Evolutionary conservation across 2,797 vertebrate species (phyloP), one percentile per base, ranked within the genome.

Genomic region (Rhinatrema bivittatum): DNA sequence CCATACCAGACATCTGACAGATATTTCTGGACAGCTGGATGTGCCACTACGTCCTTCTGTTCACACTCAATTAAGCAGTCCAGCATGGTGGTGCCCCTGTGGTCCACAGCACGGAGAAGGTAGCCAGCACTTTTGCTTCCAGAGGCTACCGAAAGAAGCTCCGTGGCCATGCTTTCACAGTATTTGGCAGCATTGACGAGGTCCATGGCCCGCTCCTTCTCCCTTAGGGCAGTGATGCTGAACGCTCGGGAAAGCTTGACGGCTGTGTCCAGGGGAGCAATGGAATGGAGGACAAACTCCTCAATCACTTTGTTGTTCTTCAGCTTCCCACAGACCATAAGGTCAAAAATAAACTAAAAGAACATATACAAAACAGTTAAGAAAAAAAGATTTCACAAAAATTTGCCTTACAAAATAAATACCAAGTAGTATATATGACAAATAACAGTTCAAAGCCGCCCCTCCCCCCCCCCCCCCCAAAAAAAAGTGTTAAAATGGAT

Each of bases 291-390:
- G 15, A 71, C 56, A 10, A 70, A 49, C 42, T 78, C 70, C 21
- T 69, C 62, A 32, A 72, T 56, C 10, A 61, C 48, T 5, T 39
- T 21, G 51, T 75, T 67, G 16, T 39, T 36, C 34, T 68, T 75
- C 36, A 74, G 48, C 20, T 54, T 65, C 13, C 72, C 68, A 4
- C 70, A 78, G 11, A 76, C 66, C 72, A 78, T 76, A 39, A 78
- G 52, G 44, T 78, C 69, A 26, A 74, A 68, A 11, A 75, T 45
- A 29, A 74, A 75, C 67, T 70, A 35, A 16, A 52, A 42, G 28
- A 30, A 8, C 9, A 17, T 20, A 45, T 3, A 33, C 23, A 7
- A 10, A 7, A 10, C 8, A 13, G 24, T 25, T 17, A 37, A 12
- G 20, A 32, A 9, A n/a, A n/a, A n/a, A n/a, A 18, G 32, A 4